Conservation (phyloP, 23 tunicate genomes). For the Halocynthia aurantium region DNA sequence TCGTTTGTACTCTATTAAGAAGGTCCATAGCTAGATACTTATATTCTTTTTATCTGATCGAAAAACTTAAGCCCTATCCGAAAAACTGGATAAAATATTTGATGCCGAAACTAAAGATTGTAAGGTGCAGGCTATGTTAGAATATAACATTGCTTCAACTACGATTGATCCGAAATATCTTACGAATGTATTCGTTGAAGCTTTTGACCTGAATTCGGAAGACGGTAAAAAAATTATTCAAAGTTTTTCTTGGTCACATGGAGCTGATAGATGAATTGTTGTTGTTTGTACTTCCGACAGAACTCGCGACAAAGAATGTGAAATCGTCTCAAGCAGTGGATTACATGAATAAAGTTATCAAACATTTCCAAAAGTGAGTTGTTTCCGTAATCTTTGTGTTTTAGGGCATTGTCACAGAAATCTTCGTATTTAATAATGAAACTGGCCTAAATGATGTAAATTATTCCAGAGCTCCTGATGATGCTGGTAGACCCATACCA, state of each 20-base stretch:
- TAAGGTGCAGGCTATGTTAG: neutral
- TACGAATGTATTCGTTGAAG: conserved; percentile 16
- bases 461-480: neutral
- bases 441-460: neutral
- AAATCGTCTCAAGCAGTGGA: conserved; percentile 14
- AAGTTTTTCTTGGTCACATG: neutral
- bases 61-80: neutral
- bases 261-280: too few relatives aligned
- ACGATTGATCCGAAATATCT: conserved; percentile 21
- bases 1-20: neutral
- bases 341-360: conserved; percentile 20
- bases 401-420: neutral
- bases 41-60: neutral
- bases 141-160: conserved; percentile 3
- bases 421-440: neutral
- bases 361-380: conserved; percentile 27
- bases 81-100: neutral
- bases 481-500: neutral
- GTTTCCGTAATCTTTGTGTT: neutral
- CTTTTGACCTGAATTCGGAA: conserved; percentile 1
- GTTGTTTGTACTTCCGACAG: neutral
- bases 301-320: conserved; percentile 1
- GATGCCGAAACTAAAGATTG: conserved; percentile 9
- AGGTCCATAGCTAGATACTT: neutral
- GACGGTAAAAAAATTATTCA: neutral